A percentile compares a stretch with the other conserved stretches of the same genome.
Conservation (phyloP, 2,113 vertebrate species). For the Paracanthobrama guichenoti region DNA sequence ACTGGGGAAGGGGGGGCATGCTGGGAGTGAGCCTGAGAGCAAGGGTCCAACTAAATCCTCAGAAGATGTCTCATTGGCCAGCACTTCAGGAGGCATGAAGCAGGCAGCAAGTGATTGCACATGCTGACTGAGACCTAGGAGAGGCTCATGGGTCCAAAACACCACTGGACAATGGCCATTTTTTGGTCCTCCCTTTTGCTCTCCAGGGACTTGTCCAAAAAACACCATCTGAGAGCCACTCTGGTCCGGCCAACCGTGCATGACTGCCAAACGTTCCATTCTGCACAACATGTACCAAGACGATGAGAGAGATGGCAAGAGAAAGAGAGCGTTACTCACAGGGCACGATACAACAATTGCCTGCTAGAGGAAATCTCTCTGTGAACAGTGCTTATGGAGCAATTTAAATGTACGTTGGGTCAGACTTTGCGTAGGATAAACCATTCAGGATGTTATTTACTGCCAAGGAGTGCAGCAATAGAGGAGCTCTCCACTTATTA, state of each 20-base stretch:
- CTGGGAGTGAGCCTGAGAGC: background rate
- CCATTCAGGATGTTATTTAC: conserved; percentile 32
- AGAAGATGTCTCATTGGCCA: conserved; percentile 36
- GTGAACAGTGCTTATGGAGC: conserved; percentile 23
- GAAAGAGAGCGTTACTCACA: conserved; percentile 34
- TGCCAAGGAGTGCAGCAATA: conserved; percentile 28
- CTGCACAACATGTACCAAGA: conserved; percentile 43
- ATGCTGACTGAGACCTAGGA: conserved; percentile 41
- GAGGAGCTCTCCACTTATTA: conserved; percentile 28
- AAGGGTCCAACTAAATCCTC: conserved; percentile 30
- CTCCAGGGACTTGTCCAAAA: conserved; percentile 58
- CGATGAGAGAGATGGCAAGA: conserved; percentile 26
- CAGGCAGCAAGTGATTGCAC: conserved; percentile 42
- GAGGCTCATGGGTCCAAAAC: conserved; percentile 40
- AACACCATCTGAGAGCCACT: conserved; percentile 50
- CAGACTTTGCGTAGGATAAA: conserved; percentile 45
- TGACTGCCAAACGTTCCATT: conserved; percentile 35
- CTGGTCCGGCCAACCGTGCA: conserved; percentile 31
- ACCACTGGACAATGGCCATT: conserved; percentile 48
- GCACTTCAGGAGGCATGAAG: conserved; percentile 18
- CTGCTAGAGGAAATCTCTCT: background rate
- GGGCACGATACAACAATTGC: conserved; percentile 27
- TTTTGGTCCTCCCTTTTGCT: conserved; percentile 49
- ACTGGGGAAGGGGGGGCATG: background rate
- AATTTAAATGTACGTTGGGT: conserved; percentile 37